phyloP scores from a whole-genome alignment of 2,113 vertebrate species.

The Sardina pilchardus region DNA sequence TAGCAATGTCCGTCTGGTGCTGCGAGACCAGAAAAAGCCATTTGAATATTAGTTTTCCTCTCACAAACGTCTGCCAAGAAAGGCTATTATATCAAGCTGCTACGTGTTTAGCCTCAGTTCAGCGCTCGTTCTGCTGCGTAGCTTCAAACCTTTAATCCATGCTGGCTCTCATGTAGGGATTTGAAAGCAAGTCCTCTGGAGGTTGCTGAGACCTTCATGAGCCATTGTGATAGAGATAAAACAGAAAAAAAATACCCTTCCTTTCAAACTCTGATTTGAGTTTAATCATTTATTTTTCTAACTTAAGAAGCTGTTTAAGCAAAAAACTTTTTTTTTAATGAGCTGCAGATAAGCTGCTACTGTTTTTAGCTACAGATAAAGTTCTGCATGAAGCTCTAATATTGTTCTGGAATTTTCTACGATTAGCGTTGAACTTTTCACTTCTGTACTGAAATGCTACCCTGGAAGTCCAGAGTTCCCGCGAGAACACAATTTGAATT shows the following conservation, averaged over 20 bases:
- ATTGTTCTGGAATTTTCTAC: not conserved
- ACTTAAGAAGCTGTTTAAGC: not conserved
- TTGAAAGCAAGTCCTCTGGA: not conserved
- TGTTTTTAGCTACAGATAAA: not conserved
- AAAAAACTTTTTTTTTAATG: not conserved
- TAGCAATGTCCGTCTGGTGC: not conserved
- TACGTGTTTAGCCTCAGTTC: not conserved
- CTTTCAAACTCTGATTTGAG: not conserved
- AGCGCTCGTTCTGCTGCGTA: not conserved
- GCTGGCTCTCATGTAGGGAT: not conserved
- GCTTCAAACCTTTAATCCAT: not conserved
- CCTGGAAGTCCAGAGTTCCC: no score
- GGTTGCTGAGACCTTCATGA: not conserved
- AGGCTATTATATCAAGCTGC: not conserved
- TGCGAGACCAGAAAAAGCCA: not conserved
- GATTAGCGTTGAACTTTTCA: not conserved
- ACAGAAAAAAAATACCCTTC: not conserved
- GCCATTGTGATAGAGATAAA: not conserved
- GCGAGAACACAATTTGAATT: no score
- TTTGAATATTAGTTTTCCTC: not conserved
- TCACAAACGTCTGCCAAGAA: not conserved
- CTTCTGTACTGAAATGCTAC: not conserved
- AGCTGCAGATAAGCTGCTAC: not conserved
- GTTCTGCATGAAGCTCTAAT: not conserved
- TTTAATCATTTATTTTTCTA: not conserved